Evolutionary conservation across 2,888 invertebrate species (phyloP).

Genomic region (Drosophila anceps): DNA sequence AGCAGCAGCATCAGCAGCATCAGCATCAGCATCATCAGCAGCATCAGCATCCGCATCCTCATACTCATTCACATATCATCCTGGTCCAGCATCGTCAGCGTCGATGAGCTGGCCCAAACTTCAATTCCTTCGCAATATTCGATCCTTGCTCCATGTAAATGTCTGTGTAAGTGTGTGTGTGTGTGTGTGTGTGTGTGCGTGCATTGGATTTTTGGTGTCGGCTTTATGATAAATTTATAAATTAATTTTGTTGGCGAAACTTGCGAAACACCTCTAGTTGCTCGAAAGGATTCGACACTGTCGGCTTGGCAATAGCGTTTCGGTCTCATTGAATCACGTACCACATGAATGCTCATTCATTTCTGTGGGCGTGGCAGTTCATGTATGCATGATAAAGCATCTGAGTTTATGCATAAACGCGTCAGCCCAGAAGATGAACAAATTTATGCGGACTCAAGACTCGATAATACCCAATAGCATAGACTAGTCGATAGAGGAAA

Average conservation of each 20-base stretch:
- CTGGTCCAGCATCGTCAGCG: constrained; percentile 26
- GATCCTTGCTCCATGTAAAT: constrained; percentile 15
- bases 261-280: constrained; percentile 35
- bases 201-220: constrained; percentile 35
- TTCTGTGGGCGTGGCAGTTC: constrained; percentile 44
- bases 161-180: constrained; percentile 5
- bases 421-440: constrained; percentile 21
- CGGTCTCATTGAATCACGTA: constrained; percentile 53
- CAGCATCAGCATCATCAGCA: constrained; percentile 21
- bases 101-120: constrained; percentile 50
- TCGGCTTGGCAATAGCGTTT: background rate
- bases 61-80: constrained; percentile 42
- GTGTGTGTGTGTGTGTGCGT: constrained; percentile 21
- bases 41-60: background rate
- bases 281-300: constrained; percentile 33
- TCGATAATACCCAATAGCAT: background rate
- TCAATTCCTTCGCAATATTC: constrained; percentile 45
- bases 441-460: constrained; percentile 32
- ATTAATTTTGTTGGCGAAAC: constrained; percentile 53
- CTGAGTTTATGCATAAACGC: constrained; percentile 36
- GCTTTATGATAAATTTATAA: constrained; percentile 70
- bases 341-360: constrained; percentile 36
- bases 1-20: too few species aligned
- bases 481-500: background rate
- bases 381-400: constrained; percentile 47